A percentile compares a stretch with the other conserved stretches of the same genome.
Evolutionary conservation across 2,888 invertebrate genomes (phyloP).

Genomic region (Dioctria rufipes): DNA sequence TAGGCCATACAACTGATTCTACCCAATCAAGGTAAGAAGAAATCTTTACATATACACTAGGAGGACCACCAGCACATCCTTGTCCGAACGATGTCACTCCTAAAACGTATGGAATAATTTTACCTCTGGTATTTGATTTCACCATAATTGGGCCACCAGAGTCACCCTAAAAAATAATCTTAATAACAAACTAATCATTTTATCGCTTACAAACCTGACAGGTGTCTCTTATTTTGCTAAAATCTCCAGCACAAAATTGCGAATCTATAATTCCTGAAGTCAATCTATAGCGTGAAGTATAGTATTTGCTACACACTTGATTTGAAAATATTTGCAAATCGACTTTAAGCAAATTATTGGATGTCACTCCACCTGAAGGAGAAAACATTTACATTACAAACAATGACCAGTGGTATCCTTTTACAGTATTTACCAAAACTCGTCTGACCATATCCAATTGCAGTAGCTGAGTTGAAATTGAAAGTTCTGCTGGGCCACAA

Average conservation of each 20-base stretch:
- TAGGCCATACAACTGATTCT: slow-evolving; percentile 46
- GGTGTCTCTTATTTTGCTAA: not conserved
- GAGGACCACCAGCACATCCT: slow-evolving; percentile 35
- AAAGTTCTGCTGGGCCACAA: slow-evolving; percentile 5
- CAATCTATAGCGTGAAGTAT: slow-evolving; percentile 16
- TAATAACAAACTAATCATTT: no score
- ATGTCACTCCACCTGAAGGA: slow-evolving; percentile 40
- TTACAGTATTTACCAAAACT: slow-evolving; percentile 35
- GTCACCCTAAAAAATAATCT: slow-evolving; percentile 49
- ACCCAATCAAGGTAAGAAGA: slow-evolving; percentile 34
- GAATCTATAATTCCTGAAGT: slow-evolving; percentile 6
- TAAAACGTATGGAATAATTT: slow-evolving; percentile 19
- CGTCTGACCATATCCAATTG: slow-evolving; percentile 49
- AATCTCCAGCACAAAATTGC: slow-evolving; percentile 39
- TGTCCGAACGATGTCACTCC: slow-evolving; percentile 46
- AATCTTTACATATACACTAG: slow-evolving; percentile 44
- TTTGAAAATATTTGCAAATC: slow-evolving; percentile 38
- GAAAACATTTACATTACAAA: not conserved
- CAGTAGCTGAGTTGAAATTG: slow-evolving; percentile 14
- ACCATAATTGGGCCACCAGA: slow-evolving; percentile 55
- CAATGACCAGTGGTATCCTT: not conserved
- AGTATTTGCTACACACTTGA: slow-evolving; percentile 36
- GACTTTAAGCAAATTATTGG: slow-evolving; percentile 36
- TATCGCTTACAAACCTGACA: no score
- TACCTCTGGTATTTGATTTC: not conserved